phyloP scores from a whole-genome alignment of 1,140 invertebrate species.

The Thereuonema tuberculata region DNA sequence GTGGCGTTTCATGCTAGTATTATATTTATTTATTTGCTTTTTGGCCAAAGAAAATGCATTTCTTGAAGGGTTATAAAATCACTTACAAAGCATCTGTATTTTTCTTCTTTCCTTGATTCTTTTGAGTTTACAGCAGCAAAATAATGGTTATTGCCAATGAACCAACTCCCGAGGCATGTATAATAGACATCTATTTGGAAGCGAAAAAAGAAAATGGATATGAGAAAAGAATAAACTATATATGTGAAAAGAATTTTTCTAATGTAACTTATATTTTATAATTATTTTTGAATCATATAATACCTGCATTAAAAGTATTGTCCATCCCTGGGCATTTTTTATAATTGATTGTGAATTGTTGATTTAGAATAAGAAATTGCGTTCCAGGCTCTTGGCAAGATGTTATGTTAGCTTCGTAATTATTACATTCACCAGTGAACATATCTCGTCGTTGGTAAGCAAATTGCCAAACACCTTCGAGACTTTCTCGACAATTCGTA shows the following conservation, averaged over 20 bases:
- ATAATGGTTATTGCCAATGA: conserved; percentile 86
- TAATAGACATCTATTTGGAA: conserved; percentile 60
- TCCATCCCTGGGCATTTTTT: conserved; percentile 68
- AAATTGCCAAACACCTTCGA: conserved; percentile 92
- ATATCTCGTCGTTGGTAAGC: conserved; percentile 50
- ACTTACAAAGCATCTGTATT: conserved; percentile 66
- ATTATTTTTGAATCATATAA: conserved; percentile 11
- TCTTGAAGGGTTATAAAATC: no score
- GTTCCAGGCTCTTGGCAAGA: conserved; percentile 93
- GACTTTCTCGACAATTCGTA: conserved; percentile 77
- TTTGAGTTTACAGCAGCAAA: conserved; percentile 90
- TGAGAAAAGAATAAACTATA: conserved; percentile 17
- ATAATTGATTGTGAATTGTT: conserved; percentile 93
- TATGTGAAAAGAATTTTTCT: no score
- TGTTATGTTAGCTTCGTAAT: conserved; percentile 72
- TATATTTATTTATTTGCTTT: no score
- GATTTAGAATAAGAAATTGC: conserved; percentile 89
- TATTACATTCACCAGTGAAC: conserved; percentile 77
- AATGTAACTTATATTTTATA: not conserved
- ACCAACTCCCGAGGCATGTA: conserved; percentile 88
- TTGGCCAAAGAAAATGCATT: no score
- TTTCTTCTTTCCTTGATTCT: conserved; percentile 83
- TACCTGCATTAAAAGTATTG: conserved; percentile 73
- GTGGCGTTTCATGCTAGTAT: no score
- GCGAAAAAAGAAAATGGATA: not conserved